Evolutionary conservation across 2,113 vertebrate species (phyloP).

Genomic region (Thalassoma bifasciatum): DNA sequence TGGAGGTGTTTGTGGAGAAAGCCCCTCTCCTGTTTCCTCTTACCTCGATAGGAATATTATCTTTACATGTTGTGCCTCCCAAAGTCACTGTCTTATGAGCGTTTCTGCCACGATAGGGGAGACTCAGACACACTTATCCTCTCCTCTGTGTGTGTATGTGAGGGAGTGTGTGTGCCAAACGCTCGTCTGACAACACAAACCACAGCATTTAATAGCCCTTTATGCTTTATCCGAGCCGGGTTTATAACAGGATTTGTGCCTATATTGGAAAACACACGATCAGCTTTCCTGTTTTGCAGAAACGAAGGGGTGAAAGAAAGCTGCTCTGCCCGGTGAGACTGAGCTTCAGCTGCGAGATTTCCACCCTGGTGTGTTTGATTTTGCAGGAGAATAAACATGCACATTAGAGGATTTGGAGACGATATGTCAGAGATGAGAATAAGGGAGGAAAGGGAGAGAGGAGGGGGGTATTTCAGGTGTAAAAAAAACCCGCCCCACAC

Average conservation of each 20-base stretch:
- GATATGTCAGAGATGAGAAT: conserved; percentile 1
- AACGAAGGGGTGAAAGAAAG: conserved; percentile 36
- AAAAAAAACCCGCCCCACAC: background rate
- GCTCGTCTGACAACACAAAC: conserved; percentile 10
- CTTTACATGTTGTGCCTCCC: conserved; percentile 29
- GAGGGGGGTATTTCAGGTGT: conserved; percentile 33
- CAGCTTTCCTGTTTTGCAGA: background rate
- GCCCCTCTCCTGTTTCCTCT: conserved; percentile 5
- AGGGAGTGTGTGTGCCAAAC: conserved; percentile 30
- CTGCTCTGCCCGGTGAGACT: conserved; percentile 28
- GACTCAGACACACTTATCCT: conserved; percentile 44
- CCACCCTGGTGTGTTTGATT: conserved; percentile 4
- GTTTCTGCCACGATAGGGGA: conserved; percentile 54
- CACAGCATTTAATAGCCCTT: conserved; percentile 29
- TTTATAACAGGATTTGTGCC: conserved; percentile 9
- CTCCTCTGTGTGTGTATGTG: background rate
- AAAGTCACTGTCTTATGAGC: conserved; percentile 60
- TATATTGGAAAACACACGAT: background rate
- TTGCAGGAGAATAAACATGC: background rate
- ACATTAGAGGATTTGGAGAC: background rate
- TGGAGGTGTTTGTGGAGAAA: conserved; percentile 9
- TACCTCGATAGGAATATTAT: conserved; percentile 40
- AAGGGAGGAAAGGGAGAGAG: background rate
- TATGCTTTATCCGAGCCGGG: background rate
- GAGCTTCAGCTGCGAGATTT: conserved; percentile 23